Base-by-base conservation (phyloP, 2,888 invertebrate species). In the Agrochola lychnidis region DNA sequence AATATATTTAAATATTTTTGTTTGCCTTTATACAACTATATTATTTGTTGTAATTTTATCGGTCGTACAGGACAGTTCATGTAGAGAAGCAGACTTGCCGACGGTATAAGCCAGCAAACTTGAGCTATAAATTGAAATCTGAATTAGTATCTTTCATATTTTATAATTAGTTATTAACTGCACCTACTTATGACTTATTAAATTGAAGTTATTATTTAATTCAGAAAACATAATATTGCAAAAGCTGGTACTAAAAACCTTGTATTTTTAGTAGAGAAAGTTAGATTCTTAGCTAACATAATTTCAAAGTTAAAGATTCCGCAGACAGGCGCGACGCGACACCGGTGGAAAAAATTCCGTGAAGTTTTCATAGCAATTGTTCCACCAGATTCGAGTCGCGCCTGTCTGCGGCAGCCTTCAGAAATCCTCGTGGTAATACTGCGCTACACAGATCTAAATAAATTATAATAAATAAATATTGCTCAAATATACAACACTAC, bases 51-150 rank as follows among this genome's bases (percentile, higher is more conserved):
- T 22, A 22, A 25, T 25, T 19, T 45, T 45, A 56, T 14, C 10
- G 36, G 36, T 63, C 45, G 16, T 16, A 48, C 51, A 75, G 66
- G 30, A 19, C 30, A 45, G 25, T 73, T 79, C 79, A 73, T 73
- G 73, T 19, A 57, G 73, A 51, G 79, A 57, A 64, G 63, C 22
- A 62, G 56, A 64, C 59, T 73, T 75, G 70, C 59, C 70, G 42
- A 42, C 64, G 56, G 51, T 48, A 77, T 16, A 63, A 42, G 40
- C 57, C 78, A 79, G 57, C 57, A 36, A 78, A 79, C 78, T 73
- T 73, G 79, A 78, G 56, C 78, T 78, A 79, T 22, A 78, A 79
- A 72, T 78, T 64, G 12, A 72, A 79, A 79, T 63, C 30, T 42
- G 30, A 51, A 79, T 78, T 79, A 78, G 73, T 79, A 51, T 72